Percentiles rank a stretch among this genome's conserved stretches.
phyloP scores from a whole-genome alignment of 2,888 invertebrate species.

The Stenolophus ochropezus region DNA sequence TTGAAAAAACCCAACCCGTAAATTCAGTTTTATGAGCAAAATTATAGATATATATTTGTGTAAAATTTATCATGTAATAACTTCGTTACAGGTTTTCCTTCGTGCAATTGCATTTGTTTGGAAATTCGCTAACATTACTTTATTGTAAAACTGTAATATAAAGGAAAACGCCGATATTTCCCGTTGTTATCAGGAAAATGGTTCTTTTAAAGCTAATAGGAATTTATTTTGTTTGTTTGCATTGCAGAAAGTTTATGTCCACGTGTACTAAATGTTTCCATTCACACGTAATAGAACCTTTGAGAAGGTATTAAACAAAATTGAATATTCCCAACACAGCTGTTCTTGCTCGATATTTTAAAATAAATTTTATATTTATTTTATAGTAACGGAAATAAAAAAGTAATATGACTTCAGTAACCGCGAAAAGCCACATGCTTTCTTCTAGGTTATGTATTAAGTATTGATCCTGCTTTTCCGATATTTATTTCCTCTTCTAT shows the following conservation, averaged over 20 bases:
- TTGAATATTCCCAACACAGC: slow-evolving; percentile 17
- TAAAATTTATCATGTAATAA: too few species aligned
- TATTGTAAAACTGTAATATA: background rate
- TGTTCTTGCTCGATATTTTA: background rate
- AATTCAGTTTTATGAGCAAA: too few species aligned
- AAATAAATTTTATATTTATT: background rate
- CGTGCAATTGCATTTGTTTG: background rate
- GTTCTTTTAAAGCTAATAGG: slow-evolving; percentile 19
- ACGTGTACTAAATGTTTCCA: slow-evolving; percentile 29
- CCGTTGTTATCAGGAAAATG: background rate
- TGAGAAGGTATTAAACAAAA: slow-evolving; percentile 12
- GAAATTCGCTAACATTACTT: background rate
- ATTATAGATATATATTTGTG: background rate
- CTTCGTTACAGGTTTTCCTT: background rate
- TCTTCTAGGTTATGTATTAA: background rate
- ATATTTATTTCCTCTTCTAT: background rate
- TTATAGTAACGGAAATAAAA: background rate
- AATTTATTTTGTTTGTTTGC: slow-evolving; percentile 26
- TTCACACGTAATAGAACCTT: background rate
- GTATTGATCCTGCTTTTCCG: background rate
- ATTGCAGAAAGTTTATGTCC: slow-evolving; percentile 24
- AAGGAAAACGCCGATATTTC: background rate
- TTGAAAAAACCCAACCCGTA: too few species aligned
- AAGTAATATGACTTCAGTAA: background rate
- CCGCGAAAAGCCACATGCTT: background rate